Conservation (phyloP, 2,888 invertebrate genomes). For the Plagodis pulveraria region DNA sequence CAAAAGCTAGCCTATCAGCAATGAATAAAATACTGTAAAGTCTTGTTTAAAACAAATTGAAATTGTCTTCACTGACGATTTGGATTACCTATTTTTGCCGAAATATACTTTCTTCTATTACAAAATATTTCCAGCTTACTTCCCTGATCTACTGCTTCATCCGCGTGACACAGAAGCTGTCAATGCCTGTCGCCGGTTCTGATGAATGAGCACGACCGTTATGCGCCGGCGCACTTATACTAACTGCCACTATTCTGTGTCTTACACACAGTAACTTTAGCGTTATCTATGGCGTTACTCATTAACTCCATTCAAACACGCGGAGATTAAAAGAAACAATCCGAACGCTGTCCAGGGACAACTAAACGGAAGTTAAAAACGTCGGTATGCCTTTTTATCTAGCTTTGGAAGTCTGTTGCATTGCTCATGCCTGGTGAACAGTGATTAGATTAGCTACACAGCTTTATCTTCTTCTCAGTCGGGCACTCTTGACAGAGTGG, state of each 20-base stretch:
- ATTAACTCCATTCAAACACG: slow-evolving; percentile 73
- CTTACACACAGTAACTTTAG: slow-evolving; percentile 18
- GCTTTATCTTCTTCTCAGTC: too few relatives aligned
- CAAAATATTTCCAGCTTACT: slow-evolving; percentile 10
- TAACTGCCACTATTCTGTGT: slow-evolving; percentile 9
- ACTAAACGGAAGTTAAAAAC: slow-evolving; percentile 72
- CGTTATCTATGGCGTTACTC: slow-evolving; percentile 44
- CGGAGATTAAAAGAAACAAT: slow-evolving; percentile 78
- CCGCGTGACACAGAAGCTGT: slow-evolving; percentile 72
- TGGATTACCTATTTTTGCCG: too few relatives aligned
- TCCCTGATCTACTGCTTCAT: slow-evolving; percentile 33
- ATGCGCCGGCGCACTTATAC: slow-evolving; percentile 50
- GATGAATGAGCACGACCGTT: slow-evolving; percentile 80
- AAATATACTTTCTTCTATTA: slow-evolving; percentile 2
- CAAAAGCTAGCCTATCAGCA: too few relatives aligned
- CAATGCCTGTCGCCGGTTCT: slow-evolving; percentile 80
- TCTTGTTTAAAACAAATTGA: too few relatives aligned
- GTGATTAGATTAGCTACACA: too few relatives aligned
- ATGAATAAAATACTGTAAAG: too few relatives aligned
- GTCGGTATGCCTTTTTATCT: slow-evolving; percentile 38
- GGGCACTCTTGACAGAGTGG: too few relatives aligned
- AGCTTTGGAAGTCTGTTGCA: slow-evolving; percentile 10
- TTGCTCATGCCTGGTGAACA: background rate
- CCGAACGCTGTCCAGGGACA: slow-evolving; percentile 60
- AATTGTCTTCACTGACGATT: too few relatives aligned